Conservation (phyloP, 2,888 invertebrate species). For the Syritta pipiens region DNA sequence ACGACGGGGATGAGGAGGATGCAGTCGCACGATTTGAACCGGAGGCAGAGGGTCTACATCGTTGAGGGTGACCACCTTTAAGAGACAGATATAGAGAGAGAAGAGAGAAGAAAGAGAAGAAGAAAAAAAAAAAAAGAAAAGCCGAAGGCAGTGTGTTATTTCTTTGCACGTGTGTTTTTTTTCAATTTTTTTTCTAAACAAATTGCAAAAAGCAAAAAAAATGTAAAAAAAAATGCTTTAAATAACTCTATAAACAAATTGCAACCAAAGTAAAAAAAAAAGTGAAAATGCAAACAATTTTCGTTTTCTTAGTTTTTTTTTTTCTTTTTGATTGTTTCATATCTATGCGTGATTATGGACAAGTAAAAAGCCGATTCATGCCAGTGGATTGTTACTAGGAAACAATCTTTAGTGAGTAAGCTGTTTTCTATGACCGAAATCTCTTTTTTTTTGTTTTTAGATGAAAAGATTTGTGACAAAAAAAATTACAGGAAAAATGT, state of each 20-base stretch:
- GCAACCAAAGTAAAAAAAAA: conserved; percentile 54
- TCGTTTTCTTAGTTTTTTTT: conserved; percentile 16
- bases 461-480: conserved; percentile 16
- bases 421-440: too few species aligned
- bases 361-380: conserved; percentile 61
- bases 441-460: neutral
- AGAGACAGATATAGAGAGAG: conserved; percentile 71
- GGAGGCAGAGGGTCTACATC: conserved; percentile 71
- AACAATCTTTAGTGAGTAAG: conserved; percentile 16
- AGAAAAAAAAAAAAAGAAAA: conserved; percentile 81
- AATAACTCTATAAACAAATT: conserved; percentile 58
- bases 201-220: conserved; percentile 57
- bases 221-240: conserved; percentile 56
- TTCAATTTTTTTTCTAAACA: conserved; percentile 54
- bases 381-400: conserved; percentile 22
- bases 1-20: conserved; percentile 60
- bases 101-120: conserved; percentile 72
- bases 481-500: conserved; percentile 28
- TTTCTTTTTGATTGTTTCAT: conserved; percentile 2
- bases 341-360: conserved; percentile 59
- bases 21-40: conserved; percentile 68
- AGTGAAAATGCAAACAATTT: conserved; percentile 56
- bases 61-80: conserved; percentile 71
- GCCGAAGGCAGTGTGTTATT: conserved; percentile 88
- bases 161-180: conserved; percentile 71